Evolutionary conservation across 1,140 invertebrate species (phyloP), one percentile per base, ranked within the genome.

Genomic region (Bombus confusus): DNA sequence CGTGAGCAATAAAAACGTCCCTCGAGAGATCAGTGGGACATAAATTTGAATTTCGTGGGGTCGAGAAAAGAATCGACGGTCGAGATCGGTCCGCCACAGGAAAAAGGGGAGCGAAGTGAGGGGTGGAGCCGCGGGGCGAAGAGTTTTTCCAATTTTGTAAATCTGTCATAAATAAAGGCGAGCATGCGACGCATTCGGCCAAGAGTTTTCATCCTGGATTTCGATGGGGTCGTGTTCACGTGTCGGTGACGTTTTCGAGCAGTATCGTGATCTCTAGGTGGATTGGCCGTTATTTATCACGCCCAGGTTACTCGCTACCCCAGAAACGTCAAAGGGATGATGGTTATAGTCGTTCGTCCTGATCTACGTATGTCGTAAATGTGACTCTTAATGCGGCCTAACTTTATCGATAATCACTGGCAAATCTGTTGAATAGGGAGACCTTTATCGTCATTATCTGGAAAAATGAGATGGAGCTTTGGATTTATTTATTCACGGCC

Each of bases 131-230:
- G 47, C 18, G 62, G 71, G 57, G 68, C 41, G 41, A 68, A 34
- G 83, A 47, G 78, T 81, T 85, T 85, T 85, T 85, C 83, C 83
- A 85, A 85, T 85, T 85, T 80, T 85, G 77, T 81, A 85, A 85
- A 85, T 85, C 83, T 85, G 83, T 81, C 83, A 85, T 85, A 85
- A 85, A 85, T 85, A 85, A 85, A 73, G 83, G 83, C 78, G 59
- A 57, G 43, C 62, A 62, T 74, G 83, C 41, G 69, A 57, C 69
- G 59, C 59, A 39, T 74, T 72, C 59, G 57, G 34, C 43, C 69
- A 41, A 81, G 69, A 31, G 78, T 71, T 68, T 81, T 81, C 59
- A n/a, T 57, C 28, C 52, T 25, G 83, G 69, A 66, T 64, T 85
- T 59, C 34, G 78, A 64, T 73, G 43, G 83, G 78, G 69, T 41